Percentiles rank a stretch among this genome's conserved stretches.
Evolutionary conservation across 2,888 invertebrate species (phyloP).

Genomic region (Stenolophus ochropezus): DNA sequence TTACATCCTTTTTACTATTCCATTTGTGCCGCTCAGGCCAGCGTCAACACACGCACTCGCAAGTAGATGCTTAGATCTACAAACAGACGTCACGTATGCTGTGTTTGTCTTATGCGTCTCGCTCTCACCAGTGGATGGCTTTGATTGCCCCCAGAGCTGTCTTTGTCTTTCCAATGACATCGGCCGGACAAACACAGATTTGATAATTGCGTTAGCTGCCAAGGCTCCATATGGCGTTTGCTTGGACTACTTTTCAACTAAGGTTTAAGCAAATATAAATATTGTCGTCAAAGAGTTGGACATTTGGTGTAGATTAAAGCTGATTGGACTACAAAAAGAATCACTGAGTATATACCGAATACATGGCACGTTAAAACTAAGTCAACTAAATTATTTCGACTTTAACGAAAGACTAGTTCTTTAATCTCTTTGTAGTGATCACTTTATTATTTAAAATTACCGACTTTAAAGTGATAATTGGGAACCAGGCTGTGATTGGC

Average conservation of each 20-base stretch:
- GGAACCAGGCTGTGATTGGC: too few species aligned
- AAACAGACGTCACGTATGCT: constrained; percentile 24
- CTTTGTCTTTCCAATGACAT: constrained; percentile 46
- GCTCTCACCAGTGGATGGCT: constrained; percentile 16
- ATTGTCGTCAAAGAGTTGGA: constrained; percentile 22
- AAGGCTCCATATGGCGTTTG: constrained; percentile 35
- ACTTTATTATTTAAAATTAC: too few species aligned
- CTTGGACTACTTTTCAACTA: constrained; percentile 30
- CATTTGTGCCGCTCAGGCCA: constrained; percentile 34
- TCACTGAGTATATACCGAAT: background rate
- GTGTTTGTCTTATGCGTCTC: constrained; percentile 44
- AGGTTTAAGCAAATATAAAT: constrained; percentile 41
- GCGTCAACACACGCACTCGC: constrained; percentile 2
- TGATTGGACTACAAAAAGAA: constrained; percentile 1
- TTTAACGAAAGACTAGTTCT: too few species aligned
- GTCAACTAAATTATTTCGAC: background rate
- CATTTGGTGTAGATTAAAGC: background rate
- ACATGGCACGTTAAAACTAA: background rate
- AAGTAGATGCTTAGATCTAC: constrained; percentile 36
- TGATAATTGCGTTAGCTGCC: constrained; percentile 40
- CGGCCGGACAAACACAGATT: constrained; percentile 35
- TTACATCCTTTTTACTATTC: constrained; percentile 59
- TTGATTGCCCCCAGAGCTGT: constrained; percentile 29
- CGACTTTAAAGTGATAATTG: too few species aligned
- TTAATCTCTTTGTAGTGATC: too few species aligned